Evolutionary conservation across 2,797 vertebrate species (phyloP).

Genomic region (Pangasius sanitwongsei): DNA sequence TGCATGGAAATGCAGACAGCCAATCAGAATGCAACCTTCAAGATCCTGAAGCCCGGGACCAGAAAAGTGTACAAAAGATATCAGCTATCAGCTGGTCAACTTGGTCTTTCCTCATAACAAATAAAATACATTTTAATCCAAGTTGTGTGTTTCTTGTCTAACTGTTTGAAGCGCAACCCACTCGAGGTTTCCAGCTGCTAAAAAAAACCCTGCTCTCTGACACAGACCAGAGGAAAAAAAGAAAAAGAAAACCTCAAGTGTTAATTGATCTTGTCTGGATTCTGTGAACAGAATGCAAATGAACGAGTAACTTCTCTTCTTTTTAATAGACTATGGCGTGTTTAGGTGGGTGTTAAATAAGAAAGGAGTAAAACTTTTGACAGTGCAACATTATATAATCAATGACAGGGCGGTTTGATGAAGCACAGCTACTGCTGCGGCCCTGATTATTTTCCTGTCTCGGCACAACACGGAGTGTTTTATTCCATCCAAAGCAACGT

Average conservation of each 20-base stretch:
- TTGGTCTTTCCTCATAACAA: neutral
- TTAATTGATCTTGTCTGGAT: slow-evolving; percentile 8
- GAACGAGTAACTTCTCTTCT: neutral
- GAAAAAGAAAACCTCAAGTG: neutral
- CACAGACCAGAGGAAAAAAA: neutral
- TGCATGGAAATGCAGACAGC: neutral
- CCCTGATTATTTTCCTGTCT: neutral
- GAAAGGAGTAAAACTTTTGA: neutral
- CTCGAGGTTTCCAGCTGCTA: neutral
- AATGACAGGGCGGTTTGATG: neutral
- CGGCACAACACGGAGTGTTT: neutral
- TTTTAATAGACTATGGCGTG: neutral
- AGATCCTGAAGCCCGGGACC: neutral
- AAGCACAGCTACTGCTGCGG: neutral
- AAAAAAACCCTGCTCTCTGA: neutral
- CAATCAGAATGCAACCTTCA: neutral
- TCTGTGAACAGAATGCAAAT: neutral
- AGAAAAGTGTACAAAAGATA: neutral
- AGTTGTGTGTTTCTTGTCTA: neutral
- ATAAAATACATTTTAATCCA: neutral
- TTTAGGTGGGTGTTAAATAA: neutral
- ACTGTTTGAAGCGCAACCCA: too few species aligned
- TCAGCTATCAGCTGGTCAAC: neutral
- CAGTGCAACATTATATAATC: neutral
- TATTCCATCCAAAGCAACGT: neutral